phyloP scores from a whole-genome alignment of 2,888 invertebrate species.

The Patella pellucida region DNA sequence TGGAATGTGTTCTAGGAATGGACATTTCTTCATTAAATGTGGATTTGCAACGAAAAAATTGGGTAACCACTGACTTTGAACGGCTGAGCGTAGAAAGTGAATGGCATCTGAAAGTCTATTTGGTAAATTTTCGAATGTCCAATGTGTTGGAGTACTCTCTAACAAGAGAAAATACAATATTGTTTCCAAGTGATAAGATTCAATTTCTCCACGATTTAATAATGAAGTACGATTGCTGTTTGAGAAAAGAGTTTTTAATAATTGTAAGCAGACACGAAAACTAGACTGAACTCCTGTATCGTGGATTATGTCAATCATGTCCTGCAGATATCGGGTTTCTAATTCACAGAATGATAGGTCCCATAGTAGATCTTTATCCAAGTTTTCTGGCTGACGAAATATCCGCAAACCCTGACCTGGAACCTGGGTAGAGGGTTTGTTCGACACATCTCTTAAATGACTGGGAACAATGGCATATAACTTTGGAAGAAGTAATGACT shows the following conservation, averaged over 20 bases:
- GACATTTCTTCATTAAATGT: conserved; percentile 49
- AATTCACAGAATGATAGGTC: conserved; percentile 40
- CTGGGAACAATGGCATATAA: conserved; percentile 49
- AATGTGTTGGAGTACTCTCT: conserved; percentile 52
- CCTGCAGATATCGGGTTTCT: conserved; percentile 35
- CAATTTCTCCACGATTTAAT: conserved; percentile 48
- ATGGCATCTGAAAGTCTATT: conserved; percentile 55
- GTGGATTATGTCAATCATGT: conserved; percentile 38
- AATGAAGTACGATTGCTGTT: conserved; percentile 41
- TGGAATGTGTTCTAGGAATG: conserved; percentile 39
- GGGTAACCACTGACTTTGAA: conserved; percentile 51
- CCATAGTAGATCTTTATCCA: conserved; percentile 47
- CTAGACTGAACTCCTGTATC: conserved; percentile 43
- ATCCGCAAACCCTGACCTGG: not conserved
- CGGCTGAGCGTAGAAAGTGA: conserved; percentile 49
- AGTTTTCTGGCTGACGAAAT: not conserved
- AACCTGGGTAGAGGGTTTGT: not conserved
- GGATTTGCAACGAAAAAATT: conserved; percentile 56
- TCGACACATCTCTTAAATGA: not conserved
- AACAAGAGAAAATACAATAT: conserved; percentile 50
- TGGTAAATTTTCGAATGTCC: conserved; percentile 47
- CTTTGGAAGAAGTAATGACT: conserved; percentile 40
- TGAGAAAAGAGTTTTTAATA: conserved; percentile 52
- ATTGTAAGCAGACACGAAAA: conserved; percentile 46
- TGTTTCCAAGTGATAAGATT: conserved; percentile 42